A percentile compares a stretch with the other conserved stretches of the same genome.
phyloP scores from a whole-genome alignment of 2,797 vertebrate species.

The Allobates femoralis region DNA sequence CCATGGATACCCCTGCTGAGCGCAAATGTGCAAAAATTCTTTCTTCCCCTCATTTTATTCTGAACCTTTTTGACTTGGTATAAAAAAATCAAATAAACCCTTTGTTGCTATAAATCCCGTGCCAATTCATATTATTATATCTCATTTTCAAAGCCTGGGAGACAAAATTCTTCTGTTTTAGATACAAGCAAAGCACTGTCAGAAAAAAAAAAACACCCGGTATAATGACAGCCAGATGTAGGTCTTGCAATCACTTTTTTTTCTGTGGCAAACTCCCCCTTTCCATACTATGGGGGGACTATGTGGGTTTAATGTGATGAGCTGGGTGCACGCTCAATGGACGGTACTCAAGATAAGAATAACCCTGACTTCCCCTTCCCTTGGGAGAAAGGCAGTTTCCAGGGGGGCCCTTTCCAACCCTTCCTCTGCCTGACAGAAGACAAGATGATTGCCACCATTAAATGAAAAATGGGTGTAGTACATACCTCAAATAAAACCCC shows the following conservation, averaged over 20 bases:
- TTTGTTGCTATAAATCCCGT: slow-evolving; percentile 44
- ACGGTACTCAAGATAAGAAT: slow-evolving; percentile 53
- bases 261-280: neutral
- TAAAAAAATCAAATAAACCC: slow-evolving; percentile 17
- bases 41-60: neutral
- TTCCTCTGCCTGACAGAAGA: slow-evolving; percentile 60
- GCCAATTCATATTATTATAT: slow-evolving; percentile 50
- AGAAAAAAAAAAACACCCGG: slow-evolving; percentile 21
- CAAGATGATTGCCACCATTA: slow-evolving; percentile 62
- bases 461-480: slow-evolving; percentile 40
- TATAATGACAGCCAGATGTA: slow-evolving; percentile 42
- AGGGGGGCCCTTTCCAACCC: slow-evolving; percentile 33
- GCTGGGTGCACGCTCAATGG: slow-evolving; percentile 23
- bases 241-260: slow-evolving; percentile 27
- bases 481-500: slow-evolving; percentile 20
- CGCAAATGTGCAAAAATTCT: neutral
- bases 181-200: slow-evolving; percentile 34
- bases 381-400: slow-evolving; percentile 54
- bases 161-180: slow-evolving; percentile 36
- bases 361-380: slow-evolving; percentile 60
- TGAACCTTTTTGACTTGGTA: neutral
- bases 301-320: neutral
- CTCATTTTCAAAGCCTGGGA: slow-evolving; percentile 30
- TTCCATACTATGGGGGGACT: neutral
- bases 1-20: neutral